These are phyloP conservation scores for Listronotus oregonensis DNA, from an alignment of 1,140 invertebrate genomes.

Conservation along the genomic window DNA sequence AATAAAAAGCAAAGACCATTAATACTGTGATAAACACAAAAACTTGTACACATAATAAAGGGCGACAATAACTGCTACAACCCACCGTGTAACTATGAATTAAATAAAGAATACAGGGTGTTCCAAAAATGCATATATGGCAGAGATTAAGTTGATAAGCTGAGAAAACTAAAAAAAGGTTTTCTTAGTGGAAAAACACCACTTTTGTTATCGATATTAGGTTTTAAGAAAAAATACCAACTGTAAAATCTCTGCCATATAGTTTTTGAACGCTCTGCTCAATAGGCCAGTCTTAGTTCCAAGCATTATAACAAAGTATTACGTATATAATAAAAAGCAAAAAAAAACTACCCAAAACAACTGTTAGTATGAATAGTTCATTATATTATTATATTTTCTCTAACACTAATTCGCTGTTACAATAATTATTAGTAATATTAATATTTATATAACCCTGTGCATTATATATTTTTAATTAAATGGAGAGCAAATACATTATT, in stretches of 20 bases:
- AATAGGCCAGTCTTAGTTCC: conserved; percentile 32
- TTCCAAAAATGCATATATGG: too few species aligned
- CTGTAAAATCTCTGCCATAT: neutral
- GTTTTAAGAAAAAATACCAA: too few species aligned
- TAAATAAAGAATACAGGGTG: too few species aligned
- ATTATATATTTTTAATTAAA: conserved; percentile 38
- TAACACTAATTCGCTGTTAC: conserved; percentile 42
- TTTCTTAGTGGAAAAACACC: too few species aligned
- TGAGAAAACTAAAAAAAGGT: neutral
- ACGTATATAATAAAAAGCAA: conserved; percentile 20
- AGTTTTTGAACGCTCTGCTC: neutral
- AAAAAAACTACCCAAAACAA: conserved; percentile 32
- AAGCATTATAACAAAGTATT: conserved; percentile 23
- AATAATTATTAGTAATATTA: conserved; percentile 33
- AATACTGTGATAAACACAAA: too few species aligned
- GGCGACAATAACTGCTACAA: too few species aligned
- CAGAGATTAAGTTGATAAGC: neutral
- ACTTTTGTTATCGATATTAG: too few species aligned
- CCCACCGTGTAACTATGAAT: too few species aligned
- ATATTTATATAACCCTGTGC: conserved; percentile 45
- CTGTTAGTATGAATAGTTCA: conserved; percentile 13
- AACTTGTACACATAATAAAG: too few species aligned
- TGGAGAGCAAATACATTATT: conserved; percentile 30
- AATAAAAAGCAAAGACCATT: too few species aligned
- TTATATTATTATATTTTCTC: conserved; percentile 25